Conservation (phyloP, 2,888 invertebrate genomes). For the Nipponacmea schrenckii region DNA sequence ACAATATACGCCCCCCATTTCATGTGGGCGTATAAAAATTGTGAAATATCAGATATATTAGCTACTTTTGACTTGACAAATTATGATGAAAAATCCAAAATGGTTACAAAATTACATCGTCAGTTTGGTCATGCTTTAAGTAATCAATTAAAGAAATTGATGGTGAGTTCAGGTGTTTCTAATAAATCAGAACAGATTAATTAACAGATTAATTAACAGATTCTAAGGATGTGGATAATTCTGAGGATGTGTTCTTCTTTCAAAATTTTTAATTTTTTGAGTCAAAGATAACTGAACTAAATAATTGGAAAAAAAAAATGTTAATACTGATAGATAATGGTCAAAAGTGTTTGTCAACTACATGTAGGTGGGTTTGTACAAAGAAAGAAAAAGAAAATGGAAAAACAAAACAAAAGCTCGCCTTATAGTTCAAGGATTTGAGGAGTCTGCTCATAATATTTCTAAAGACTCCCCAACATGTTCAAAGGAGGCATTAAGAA, state of each 20-base stretch:
- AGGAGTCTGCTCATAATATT: not conserved
- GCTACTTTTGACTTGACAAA: not conserved
- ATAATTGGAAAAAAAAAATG: conserved; percentile 9
- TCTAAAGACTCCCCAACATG: not conserved
- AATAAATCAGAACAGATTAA: not conserved
- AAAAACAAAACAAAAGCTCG: not conserved
- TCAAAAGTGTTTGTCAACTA: not conserved
- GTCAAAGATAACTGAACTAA: not conserved
- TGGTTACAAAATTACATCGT: not conserved
- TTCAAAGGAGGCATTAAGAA: not conserved
- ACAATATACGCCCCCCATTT: no score
- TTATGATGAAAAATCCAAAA: not conserved
- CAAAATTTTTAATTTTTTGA: not conserved
- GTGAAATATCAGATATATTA: not conserved
- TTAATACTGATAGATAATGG: not conserved
- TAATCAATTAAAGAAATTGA: not conserved
- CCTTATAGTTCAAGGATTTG: not conserved
- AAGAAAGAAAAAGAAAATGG: no score
- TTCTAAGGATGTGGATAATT: no score
- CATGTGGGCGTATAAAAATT: no score
- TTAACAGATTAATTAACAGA: not conserved
- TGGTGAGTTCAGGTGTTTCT: not conserved
- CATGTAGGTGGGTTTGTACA: no score
- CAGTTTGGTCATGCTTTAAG: not conserved
- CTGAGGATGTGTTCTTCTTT: not conserved